A percentile compares a stretch with the other conserved stretches of the same genome.
Evolutionary conservation across 2,888 invertebrate species (phyloP).

Genomic region (Notodonta ziczac): DNA sequence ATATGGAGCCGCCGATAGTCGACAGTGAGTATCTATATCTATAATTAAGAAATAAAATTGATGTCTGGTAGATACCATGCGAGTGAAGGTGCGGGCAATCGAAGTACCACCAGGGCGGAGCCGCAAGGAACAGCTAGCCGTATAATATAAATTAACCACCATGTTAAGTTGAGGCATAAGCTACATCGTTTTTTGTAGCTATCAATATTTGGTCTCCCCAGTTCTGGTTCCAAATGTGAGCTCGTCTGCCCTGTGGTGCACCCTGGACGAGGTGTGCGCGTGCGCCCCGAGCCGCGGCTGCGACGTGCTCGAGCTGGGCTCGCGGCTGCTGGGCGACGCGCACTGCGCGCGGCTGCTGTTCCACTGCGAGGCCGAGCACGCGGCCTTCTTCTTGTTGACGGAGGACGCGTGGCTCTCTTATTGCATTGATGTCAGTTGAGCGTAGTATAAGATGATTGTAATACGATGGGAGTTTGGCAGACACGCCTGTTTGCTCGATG

Average conservation of each 20-base stretch:
- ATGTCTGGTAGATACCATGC: too few species aligned
- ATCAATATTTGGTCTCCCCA: conserved; percentile 16
- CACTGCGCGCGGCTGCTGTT: conserved; percentile 52
- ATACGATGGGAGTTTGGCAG: background rate
- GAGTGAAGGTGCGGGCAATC: too few species aligned
- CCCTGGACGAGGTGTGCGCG: conserved; percentile 9
- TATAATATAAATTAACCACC: too few species aligned
- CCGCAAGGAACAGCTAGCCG: too few species aligned
- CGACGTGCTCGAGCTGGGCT: conserved; percentile 65
- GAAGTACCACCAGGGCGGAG: too few species aligned
- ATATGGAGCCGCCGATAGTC: conserved; percentile 64
- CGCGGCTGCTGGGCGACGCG: conserved; percentile 63
- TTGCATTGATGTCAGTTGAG: conserved; percentile 49
- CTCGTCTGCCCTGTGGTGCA: conserved; percentile 25
- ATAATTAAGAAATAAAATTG: too few species aligned
- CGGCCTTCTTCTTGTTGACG: conserved; percentile 61
- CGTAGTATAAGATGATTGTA: background rate
- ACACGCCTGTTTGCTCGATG: too few species aligned
- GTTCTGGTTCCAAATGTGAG: conserved; percentile 48
- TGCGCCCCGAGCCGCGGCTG: conserved; percentile 10
- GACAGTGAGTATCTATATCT: conserved; percentile 46
- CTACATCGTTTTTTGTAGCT: too few species aligned
- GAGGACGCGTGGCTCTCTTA: conserved; percentile 65
- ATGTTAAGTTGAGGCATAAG: too few species aligned
- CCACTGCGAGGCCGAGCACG: conserved; percentile 50